phyloP scores from a whole-genome alignment of 2,888 invertebrate genomes.

The Mylabris sibirica region DNA sequence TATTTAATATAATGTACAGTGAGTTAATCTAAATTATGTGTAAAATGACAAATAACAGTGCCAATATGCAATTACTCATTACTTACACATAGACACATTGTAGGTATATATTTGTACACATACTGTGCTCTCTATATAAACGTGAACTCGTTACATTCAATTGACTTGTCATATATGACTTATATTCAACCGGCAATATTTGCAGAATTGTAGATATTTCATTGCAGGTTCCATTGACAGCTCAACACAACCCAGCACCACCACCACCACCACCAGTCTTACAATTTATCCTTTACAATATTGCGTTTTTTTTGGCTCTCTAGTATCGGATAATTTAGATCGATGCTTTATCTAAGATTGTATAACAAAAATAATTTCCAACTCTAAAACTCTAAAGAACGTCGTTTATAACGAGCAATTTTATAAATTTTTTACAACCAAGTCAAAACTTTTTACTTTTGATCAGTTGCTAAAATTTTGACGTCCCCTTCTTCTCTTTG shows the following conservation, averaged over 20 bases:
- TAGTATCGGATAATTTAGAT: too few species aligned
- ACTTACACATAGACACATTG: slow-evolving; percentile 47
- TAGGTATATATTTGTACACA: slow-evolving; percentile 23
- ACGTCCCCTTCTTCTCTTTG: too few species aligned
- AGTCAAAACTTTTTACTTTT: too few species aligned
- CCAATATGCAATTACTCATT: slow-evolving; percentile 56
- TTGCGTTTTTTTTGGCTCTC: background rate
- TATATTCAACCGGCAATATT: slow-evolving; percentile 33
- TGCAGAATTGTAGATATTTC: background rate
- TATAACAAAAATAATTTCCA: too few species aligned
- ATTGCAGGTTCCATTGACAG: background rate
- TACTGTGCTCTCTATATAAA: slow-evolving; percentile 25
- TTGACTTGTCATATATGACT: slow-evolving; percentile 51
- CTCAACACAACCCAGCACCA: background rate
- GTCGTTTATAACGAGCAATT: too few species aligned
- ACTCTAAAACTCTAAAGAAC: too few species aligned
- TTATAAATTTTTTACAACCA: too few species aligned
- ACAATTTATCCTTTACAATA: background rate
- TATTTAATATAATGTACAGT: slow-evolving; percentile 40
- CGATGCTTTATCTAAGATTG: too few species aligned
- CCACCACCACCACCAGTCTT: background rate
- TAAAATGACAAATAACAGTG: slow-evolving; percentile 51
- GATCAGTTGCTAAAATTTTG: too few species aligned
- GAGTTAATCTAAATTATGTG: slow-evolving; percentile 49
- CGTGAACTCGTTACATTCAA: slow-evolving; percentile 49